Evolutionary conservation across 2,888 invertebrate species (phyloP), one percentile per base, ranked within the genome.

Genomic region (Hypselothyrea guttata): DNA sequence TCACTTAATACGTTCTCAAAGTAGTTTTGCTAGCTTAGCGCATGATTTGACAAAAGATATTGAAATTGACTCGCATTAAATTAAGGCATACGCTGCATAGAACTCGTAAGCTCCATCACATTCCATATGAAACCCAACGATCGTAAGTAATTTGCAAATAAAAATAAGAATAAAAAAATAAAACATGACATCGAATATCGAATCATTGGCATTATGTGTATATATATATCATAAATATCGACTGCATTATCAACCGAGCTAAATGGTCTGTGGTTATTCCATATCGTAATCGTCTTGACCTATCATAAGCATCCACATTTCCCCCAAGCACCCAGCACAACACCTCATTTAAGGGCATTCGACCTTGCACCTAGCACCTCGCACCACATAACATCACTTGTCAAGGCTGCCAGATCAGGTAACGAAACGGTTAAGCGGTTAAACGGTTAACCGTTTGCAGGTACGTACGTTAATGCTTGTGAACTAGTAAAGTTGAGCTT

Each of bases 21-120:
- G 69, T 86, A 86, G 77, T 64, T 75, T 74, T 58, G 56, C 81
- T 76, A 73, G 78, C 63, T 79, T 79, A 73, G 77, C 85, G 68
- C 35, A 22, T 34, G 13, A 16, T 55, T 56, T 53, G 35, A n/a
- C 8, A n/a, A 18, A 45, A 11, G 27, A 7, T 5, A 46, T n/a
- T n/a, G 22, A 30, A 31, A 22, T 22, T 22, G 2, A 22, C 9
- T 41, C 18, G 48, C 48, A 41, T 66, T 84, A 78, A 62, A 67
- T 57, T 38, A 34, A 42, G 42, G 38, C 35, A 31, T 27, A 45
- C 41, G 37, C 46, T 38, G 46, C 40, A 44, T 64, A 63, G 54
- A 46, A 28, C 45, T 48, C 38, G 49, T 79, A 84, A 77, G 78
- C 52, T 84, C 71, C 56, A 76, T 61, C 77, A 57, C 78, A 78